Base-by-base conservation (phyloP, 2,113 vertebrate species). In the Trachemys scripta region DNA sequence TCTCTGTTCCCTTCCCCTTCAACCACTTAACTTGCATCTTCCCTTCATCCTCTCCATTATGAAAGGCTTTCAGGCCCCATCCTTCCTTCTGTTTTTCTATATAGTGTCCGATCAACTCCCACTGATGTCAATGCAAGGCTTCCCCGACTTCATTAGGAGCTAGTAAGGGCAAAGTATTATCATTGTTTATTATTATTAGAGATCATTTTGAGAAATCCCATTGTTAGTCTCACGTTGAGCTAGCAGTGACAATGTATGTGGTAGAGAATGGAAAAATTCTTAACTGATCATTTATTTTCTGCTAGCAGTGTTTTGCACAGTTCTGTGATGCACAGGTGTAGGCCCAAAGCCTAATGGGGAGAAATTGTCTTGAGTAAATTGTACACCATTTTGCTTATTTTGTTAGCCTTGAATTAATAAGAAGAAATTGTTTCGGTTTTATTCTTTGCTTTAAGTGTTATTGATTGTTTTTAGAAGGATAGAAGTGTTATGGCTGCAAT, bases 101-200 rank as follows among this genome's bases (percentile, higher is more conserved):
- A n/a, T 3, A 5, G 19, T 1, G 22, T 65, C 59, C 69, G 38
- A 13, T 10, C 4, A 29, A 38, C 7, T 45, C 1, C 35, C 0
- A 84, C n/a, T 12, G 16, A 88, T 90, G 42, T 5, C 42, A 53
- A 65, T 0, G 0, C 31, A 69, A 69, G 19, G 38, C 65, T 35
- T 54, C 69, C 16, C 76, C 5, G 35, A 80, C 72, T 80, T 92
- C 51, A 13, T 45, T 72, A 38, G 19, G 27, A 93, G 85, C 7
- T 17, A 51, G 9, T 82, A 76, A 78, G 11, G 78, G 76, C 29
- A 85, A 8, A 80, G 49, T 19, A 42, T 3, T 38, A 85, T 56
- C 51, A 78, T 56, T 56, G 25, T 56, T 56, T 24, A 56, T 56
- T 56, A 56, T 56, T 56, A 56, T 56, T 56, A 25, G 24, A 90